Percentiles rank a stretch among this genome's conserved stretches.
Conservation (phyloP, 2,113 vertebrate genomes). For the Pangasianodon gigas region DNA sequence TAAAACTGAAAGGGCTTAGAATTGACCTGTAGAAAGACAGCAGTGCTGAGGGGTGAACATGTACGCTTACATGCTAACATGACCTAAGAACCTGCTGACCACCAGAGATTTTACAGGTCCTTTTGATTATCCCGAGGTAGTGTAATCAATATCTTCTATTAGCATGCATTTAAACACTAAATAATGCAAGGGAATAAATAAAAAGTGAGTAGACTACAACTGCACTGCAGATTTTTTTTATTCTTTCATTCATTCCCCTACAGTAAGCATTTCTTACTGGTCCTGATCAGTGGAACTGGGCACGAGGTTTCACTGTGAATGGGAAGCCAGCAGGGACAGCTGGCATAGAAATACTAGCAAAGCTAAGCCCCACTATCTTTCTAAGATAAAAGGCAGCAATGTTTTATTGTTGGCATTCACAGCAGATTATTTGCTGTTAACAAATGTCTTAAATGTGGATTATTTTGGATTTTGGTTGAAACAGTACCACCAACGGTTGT, state of each 20-base stretch:
- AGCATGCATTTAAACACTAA: background rate
- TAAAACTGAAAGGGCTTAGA: constrained; percentile 46
- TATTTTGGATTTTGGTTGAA: background rate
- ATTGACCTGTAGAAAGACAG: constrained; percentile 21
- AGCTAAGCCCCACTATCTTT: too few species aligned
- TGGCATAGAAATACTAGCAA: background rate
- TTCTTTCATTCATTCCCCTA: background rate
- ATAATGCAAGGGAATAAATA: background rate
- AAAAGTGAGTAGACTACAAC: background rate
- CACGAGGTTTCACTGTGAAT: background rate
- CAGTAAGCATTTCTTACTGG: background rate
- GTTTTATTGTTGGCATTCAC: background rate
- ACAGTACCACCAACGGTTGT: background rate
- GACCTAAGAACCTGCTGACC: background rate
- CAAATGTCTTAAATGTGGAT: background rate
- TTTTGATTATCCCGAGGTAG: background rate
- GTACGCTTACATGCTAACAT: background rate
- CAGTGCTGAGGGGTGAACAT: constrained; percentile 16
- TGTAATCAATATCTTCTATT: background rate
- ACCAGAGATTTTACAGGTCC: background rate
- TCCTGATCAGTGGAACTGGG: too few species aligned
- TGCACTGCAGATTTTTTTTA: background rate
- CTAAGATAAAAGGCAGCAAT: too few species aligned
- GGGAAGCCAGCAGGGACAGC: background rate
- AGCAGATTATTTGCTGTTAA: background rate